Evolutionary conservation across 2,888 invertebrate species (phyloP).

Genomic region (Luperina testacea): DNA sequence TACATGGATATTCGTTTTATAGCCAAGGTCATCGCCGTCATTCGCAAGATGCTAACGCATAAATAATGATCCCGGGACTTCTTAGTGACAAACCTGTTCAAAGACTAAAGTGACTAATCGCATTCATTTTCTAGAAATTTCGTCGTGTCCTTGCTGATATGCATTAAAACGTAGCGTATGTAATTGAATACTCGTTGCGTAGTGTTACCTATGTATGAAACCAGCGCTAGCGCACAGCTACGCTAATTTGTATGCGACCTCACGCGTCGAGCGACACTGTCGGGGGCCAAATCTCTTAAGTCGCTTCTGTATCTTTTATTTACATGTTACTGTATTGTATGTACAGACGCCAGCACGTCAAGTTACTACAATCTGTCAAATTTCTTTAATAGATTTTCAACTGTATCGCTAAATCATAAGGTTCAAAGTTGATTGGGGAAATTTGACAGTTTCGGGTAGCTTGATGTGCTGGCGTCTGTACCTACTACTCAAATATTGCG

Average conservation of each 20-base stretch:
- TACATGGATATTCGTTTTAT: constrained; percentile 2
- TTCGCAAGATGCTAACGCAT: background rate
- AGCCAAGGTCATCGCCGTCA: background rate
- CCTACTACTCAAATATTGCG: constrained; percentile 1
- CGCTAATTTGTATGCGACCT: constrained; percentile 82
- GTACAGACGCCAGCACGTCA: no score
- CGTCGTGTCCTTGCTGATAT: constrained; percentile 10
- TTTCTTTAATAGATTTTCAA: no score
- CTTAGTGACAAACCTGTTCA: background rate
- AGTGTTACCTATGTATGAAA: constrained; percentile 48
- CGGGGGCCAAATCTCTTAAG: constrained; percentile 67
- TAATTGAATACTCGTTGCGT: constrained; percentile 46
- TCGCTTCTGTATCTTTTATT: constrained; percentile 61
- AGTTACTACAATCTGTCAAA: no score
- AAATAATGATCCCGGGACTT: background rate
- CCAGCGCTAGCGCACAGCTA: constrained; percentile 66
- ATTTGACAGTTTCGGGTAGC: no score
- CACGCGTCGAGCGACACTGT: constrained; percentile 71
- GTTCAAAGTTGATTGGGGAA: no score
- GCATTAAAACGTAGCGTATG: constrained; percentile 20
- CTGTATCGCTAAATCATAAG: no score
- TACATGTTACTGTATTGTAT: constrained; percentile 54
- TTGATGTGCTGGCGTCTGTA: no score
- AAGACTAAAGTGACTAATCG: background rate
- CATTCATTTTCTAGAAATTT: constrained; percentile 20